Conservation (phyloP, 1,140 invertebrate genomes). For the Plutomurus gul region DNA sequence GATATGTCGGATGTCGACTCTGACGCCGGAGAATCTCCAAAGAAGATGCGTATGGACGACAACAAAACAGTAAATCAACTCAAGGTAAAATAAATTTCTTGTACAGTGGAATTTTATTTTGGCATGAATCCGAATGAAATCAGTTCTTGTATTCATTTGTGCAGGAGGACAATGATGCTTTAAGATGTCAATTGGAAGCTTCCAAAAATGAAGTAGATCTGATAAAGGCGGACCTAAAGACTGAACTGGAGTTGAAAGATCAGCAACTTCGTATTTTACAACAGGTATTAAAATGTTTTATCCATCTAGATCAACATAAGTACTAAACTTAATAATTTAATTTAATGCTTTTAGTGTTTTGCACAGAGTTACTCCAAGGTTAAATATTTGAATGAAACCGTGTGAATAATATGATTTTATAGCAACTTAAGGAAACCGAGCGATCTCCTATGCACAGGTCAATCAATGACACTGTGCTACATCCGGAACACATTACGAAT, state of each 20-base stretch:
- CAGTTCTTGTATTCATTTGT: neutral
- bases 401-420: no score
- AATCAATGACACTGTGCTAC: neutral
- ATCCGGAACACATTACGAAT: neutral
- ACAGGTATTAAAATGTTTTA: constrained; percentile 58
- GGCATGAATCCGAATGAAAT: neutral
- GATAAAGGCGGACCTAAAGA: constrained; percentile 68
- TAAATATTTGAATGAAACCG: no score
- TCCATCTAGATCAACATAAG: neutral
- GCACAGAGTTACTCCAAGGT: no score
- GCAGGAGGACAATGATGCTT: constrained; percentile 85
- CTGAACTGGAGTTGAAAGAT: constrained; percentile 71
- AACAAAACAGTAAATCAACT: constrained; percentile 55
- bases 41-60: constrained; percentile 59
- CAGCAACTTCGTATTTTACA: constrained; percentile 79
- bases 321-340: neutral
- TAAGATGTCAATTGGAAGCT: constrained; percentile 89
- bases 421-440: constrained; percentile 8
- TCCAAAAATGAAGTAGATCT: constrained; percentile 85
- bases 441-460: neutral
- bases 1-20: constrained; percentile 73
- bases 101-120: constrained; percentile 48
- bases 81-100: constrained; percentile 51
- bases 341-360: no score
- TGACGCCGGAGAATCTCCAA: constrained; percentile 54